phyloP scores from a whole-genome alignment of 2,113 vertebrate genomes.

The Monopterus albus region DNA sequence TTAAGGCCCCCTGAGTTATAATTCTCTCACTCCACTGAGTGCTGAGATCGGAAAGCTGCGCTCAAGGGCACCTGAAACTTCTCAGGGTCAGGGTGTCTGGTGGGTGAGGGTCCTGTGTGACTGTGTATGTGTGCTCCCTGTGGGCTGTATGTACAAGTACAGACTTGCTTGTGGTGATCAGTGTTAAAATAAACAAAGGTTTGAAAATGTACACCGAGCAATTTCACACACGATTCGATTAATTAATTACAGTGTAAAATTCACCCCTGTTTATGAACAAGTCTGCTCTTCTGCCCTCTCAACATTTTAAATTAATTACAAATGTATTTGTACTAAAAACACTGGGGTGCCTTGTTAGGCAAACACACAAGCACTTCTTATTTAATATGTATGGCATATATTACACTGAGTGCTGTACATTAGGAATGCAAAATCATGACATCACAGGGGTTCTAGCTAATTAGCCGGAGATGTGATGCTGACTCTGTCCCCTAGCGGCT shows the following conservation, averaged over 20 bases:
- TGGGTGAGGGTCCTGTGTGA: conserved; percentile 12
- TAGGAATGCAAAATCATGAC: conserved; percentile 71
- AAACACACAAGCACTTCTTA: conserved; percentile 63
- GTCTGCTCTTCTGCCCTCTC: conserved; percentile 22
- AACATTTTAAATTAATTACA: conserved; percentile 64
- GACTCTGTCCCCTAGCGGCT: conserved; percentile 60
- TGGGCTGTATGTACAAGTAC: neutral
- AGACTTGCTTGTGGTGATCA: neutral
- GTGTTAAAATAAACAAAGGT: neutral
- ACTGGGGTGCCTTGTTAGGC: conserved; percentile 74
- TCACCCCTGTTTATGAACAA: neutral
- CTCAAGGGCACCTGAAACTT: conserved; percentile 43
- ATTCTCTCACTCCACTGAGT: conserved; percentile 57
- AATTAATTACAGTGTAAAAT: conserved; percentile 33
- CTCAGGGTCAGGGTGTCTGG: neutral
- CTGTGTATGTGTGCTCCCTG: neutral
- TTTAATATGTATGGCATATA: conserved; percentile 69
- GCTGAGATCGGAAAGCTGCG: conserved; percentile 35
- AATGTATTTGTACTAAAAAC: conserved; percentile 69
- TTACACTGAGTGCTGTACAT: conserved; percentile 60
- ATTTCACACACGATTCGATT: conserved; percentile 16
- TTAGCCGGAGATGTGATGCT: conserved; percentile 67
- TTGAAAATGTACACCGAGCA: neutral
- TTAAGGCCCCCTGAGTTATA: conserved; percentile 73
- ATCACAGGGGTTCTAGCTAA: conserved; percentile 70